These are phyloP conservation scores for Chelidonichthys spinosus DNA, from an alignment of 2,797 vertebrate genomes.

Conservation along the genomic window DNA sequence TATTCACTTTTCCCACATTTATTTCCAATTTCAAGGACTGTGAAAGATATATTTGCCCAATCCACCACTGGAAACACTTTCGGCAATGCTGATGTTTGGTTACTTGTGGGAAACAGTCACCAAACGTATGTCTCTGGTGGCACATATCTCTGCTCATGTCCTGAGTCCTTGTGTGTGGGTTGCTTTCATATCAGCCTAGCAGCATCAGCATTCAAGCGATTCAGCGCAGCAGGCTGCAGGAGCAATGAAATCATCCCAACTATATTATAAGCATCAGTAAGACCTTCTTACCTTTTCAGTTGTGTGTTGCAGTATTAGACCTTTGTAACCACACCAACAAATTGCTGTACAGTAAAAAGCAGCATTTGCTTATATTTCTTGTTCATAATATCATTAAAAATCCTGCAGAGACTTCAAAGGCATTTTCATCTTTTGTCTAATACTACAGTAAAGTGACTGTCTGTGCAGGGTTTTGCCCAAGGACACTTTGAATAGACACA, in stretches of 20 bases:
- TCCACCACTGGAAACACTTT: conserved; percentile 16
- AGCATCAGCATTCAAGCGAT: conserved; percentile 23
- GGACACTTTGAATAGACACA: conserved; percentile 17
- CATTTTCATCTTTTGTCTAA: conserved; percentile 2
- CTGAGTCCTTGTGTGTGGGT: conserved; percentile 23
- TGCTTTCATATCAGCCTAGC: conserved; percentile 29
- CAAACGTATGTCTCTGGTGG: conserved; percentile 35
- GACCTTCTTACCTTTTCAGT: neutral
- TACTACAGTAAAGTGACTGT: conserved; percentile 12
- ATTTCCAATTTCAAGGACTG: neutral
- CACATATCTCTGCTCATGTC: conserved; percentile 31
- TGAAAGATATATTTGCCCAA: neutral
- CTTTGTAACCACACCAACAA: neutral
- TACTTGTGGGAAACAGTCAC: conserved; percentile 35
- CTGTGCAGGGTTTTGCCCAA: neutral
- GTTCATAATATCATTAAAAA: neutral
- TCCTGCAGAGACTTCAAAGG: no score
- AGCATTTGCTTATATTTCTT: conserved; percentile 1
- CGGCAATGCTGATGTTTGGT: conserved; percentile 16
- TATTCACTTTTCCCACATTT: neutral
- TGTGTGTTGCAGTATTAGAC: neutral
- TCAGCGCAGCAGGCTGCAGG: conserved; percentile 19
- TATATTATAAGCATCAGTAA: conserved; percentile 32
- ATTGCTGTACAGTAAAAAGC: neutral
- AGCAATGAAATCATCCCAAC: conserved; percentile 23